Evolutionary conservation across 2,113 vertebrate genomes (phyloP).

Genomic region (Phalacrocorax brasilianus): DNA sequence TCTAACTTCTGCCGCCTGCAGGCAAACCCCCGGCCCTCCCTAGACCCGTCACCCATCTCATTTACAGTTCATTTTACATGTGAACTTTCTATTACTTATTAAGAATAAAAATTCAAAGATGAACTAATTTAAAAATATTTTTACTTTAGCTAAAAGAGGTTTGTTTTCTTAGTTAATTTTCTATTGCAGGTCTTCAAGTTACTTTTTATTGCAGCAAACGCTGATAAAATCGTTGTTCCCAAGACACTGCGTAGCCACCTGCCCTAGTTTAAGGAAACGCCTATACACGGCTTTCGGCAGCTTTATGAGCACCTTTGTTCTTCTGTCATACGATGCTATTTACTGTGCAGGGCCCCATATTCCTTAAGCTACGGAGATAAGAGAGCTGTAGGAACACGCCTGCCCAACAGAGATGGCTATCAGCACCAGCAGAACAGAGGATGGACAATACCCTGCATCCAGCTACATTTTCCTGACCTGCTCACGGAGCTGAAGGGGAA

Average conservation of each 20-base stretch:
- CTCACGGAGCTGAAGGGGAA: not conserved
- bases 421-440: not conserved
- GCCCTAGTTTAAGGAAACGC: not conserved
- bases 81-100: not conserved
- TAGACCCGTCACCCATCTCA: rapidly evolving
- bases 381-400: not conserved
- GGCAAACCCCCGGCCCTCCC: not conserved
- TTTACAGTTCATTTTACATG: not conserved
- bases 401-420: not conserved
- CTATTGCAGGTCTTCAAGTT: not conserved
- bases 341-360: not conserved
- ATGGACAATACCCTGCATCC: not conserved
- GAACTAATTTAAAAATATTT: not conserved
- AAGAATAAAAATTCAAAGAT: not conserved
- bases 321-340: rapidly evolving
- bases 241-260: not conserved
- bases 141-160: not conserved
- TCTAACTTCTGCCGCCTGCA: not conserved
- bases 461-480: not conserved
- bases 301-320: not conserved
- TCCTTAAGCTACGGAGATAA: not conserved
- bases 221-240: not conserved
- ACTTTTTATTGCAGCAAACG: not conserved
- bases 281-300: rapidly evolving
- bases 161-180: not conserved